Evolutionary conservation across 2,113 vertebrate species (phyloP).

Genomic region (Dolichallabes microphthalmus): DNA sequence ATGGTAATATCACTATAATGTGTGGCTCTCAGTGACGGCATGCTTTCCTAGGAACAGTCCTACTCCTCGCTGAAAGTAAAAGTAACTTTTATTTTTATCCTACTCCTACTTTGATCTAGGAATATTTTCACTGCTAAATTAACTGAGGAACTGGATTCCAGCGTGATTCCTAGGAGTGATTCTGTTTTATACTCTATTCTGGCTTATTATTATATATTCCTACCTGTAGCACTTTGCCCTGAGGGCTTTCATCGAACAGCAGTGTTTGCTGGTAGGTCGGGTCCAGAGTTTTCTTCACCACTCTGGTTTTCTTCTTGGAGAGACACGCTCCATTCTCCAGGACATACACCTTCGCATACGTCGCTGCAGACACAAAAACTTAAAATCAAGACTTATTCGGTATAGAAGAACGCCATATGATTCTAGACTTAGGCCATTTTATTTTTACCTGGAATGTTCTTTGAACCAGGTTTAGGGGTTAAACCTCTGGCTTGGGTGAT

Average conservation of each 20-base stretch:
- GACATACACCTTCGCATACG: constrained; percentile 93
- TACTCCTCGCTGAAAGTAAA: too few species aligned
- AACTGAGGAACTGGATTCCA: too few species aligned
- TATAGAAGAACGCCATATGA: too few species aligned
- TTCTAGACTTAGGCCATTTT: background rate
- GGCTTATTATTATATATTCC: background rate
- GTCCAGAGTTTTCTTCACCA: constrained; percentile 88
- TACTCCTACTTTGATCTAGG: too few species aligned
- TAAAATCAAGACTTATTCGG: background rate
- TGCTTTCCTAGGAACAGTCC: too few species aligned
- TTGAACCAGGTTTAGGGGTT: constrained; percentile 89
- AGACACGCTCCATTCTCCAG: constrained; percentile 91
- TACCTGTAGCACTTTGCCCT: constrained; percentile 96
- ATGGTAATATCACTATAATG: too few species aligned
- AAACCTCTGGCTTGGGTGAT: constrained; percentile 91
- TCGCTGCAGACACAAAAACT: constrained; percentile 69
- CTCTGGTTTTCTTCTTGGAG: constrained; percentile 97
- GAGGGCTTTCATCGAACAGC: constrained; percentile 93
- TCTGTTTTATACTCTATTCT: too few species aligned
- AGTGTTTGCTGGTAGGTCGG: constrained; percentile 93
- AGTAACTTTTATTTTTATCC: too few species aligned
- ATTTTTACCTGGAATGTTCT: constrained; percentile 84
- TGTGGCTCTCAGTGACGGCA: too few species aligned
- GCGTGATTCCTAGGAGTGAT: too few species aligned
- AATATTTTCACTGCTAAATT: too few species aligned